Evolutionary conservation across 2,797 vertebrate species (phyloP), one percentile per base, ranked within the genome.

Genomic region (Scolopax rusticola): DNA sequence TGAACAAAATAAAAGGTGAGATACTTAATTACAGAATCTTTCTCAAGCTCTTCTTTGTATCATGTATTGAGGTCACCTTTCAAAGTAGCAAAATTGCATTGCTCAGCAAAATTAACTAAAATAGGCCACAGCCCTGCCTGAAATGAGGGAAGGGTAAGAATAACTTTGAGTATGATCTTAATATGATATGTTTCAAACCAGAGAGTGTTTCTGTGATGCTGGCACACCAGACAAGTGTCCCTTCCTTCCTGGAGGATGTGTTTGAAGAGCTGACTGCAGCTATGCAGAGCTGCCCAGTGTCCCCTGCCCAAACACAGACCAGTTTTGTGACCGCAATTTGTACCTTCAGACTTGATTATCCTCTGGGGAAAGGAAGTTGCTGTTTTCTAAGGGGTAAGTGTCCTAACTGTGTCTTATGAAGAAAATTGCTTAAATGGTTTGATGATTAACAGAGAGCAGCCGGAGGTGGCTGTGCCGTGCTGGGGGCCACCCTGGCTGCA

Each of bases 1-100:
- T 97, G 96, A 97, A 96, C 97, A 98, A 97, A 98, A 98, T 98
- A 98, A 98, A 98, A 96, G 75, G 77, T 96, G 90, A 95, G 88
- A 95, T 81, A 95, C 89, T 96, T 97, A 91, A 97, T 95, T 97
- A 96, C 85, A 96, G 50, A 65, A 45, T 71, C 51, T 71, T 89
- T 90, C 69, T 87, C 51, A 30, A 61, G 8, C 16, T 80, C 93
- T 95, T 77, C 19, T 97, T 95, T 96, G 7, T 67, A 59, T 61
- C 4, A 2, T 11, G 36, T 61, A 27, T 48, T 83, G 0, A 1
- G 18, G 56, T 90, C 1, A 0, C 25, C 25, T 76, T 87, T 82
- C n/a, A 30, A 41, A 57, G 17, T 6, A 48, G n/a, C 48, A 71
- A 28, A 28, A 84, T 47, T 0, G 0, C 14, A 12, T 41, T 73